Evolutionary conservation across 1,140 invertebrate species (phyloP).

Genomic region (Andrena cerasifolii): DNA sequence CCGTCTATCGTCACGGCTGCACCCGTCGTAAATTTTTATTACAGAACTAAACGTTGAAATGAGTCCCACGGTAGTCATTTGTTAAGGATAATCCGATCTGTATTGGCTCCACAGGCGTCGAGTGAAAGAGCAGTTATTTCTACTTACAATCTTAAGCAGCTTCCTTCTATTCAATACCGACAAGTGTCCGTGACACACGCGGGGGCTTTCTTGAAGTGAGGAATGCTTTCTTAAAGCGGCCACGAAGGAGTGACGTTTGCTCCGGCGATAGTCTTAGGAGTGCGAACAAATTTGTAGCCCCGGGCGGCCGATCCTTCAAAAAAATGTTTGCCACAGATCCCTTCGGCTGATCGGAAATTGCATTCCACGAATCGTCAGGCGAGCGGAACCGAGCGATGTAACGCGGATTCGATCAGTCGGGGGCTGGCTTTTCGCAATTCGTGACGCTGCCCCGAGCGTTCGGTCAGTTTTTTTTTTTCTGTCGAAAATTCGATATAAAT

Average conservation of each 20-base stretch:
- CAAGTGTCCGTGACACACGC: no score
- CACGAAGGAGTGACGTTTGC: no score
- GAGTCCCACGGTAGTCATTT: not conserved
- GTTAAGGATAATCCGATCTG: not conserved
- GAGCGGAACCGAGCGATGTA: conserved; percentile 2
- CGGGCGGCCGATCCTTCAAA: not conserved
- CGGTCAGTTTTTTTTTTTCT: not conserved
- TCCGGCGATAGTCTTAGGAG: no score
- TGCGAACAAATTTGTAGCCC: no score
- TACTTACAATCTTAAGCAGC: no score
- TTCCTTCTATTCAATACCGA: no score
- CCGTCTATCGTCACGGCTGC: not conserved
- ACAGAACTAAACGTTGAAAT: not conserved
- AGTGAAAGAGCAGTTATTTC: no score
- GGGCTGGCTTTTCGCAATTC: conserved; percentile 9
- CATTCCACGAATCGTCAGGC: not conserved
- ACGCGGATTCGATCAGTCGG: not conserved
- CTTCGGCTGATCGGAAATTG: not conserved
- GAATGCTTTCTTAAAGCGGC: no score
- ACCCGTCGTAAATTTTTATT: not conserved
- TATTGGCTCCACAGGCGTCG: no score
- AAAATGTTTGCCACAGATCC: not conserved
- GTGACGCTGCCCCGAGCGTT: not conserved
- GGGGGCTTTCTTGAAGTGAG: no score
- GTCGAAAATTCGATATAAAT: conserved; percentile 21